Conservation (phyloP, 2,797 vertebrate species). For the Siniperca scherzeri region DNA sequence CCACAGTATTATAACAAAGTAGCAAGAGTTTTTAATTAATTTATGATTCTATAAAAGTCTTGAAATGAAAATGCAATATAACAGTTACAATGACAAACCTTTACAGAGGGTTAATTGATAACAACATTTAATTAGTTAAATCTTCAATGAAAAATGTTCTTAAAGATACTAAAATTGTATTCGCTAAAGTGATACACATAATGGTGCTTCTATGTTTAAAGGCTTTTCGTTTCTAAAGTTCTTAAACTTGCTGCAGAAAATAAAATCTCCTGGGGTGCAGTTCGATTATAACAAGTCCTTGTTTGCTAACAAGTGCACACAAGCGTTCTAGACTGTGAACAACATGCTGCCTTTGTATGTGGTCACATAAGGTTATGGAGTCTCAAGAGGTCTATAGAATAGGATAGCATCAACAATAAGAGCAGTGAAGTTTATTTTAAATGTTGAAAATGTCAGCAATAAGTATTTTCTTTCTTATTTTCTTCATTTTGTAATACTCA, state of each 20-base stretch:
- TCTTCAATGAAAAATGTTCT: background rate
- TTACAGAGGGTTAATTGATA: background rate
- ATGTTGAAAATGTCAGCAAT: background rate
- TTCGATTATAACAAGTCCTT: background rate
- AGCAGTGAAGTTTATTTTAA: background rate
- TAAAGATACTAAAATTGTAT: background rate
- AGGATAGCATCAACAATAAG: background rate
- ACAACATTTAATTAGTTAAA: background rate
- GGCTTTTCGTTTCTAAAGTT: background rate
- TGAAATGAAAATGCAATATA: background rate
- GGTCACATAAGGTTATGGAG: background rate
- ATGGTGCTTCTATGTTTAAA: background rate
- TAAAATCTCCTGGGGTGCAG: background rate
- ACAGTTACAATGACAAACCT: background rate
- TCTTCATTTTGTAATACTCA: background rate
- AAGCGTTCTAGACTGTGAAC: background rate
- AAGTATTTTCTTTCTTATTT: background rate
- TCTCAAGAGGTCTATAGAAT: background rate
- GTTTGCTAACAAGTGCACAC: background rate
- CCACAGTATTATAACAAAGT: background rate
- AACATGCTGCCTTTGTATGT: background rate
- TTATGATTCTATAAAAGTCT: background rate
- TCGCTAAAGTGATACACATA: background rate
- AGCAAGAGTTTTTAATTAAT: background rate
- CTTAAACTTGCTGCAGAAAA: background rate